Percentiles rank a stretch among this genome's conserved stretches.
Conservation (phyloP, 37 sponge, comb jelly and placozoan genomes). For the Cladorhizidae sp. region DNA sequence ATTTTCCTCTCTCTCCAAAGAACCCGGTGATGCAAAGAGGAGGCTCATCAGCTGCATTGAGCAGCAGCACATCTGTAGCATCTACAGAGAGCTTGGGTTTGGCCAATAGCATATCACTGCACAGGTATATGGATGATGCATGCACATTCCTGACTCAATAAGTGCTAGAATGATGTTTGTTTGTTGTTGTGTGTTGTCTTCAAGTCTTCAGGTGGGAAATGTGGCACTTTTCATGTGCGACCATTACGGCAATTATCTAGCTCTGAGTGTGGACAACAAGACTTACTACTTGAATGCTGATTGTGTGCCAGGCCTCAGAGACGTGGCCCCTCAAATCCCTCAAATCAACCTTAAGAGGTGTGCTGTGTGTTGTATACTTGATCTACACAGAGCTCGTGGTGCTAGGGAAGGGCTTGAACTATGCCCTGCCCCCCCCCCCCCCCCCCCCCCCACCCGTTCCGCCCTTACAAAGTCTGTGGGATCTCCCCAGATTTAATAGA, state of each 20-base stretch:
- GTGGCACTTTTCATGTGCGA: conserved; percentile 53
- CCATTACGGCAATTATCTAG: conserved; percentile 46
- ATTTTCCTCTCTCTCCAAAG: conserved; percentile 1
- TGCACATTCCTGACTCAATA: background rate
- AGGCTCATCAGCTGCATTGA: background rate
- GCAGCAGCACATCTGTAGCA: background rate
- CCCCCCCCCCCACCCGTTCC: no score
- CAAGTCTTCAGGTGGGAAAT: conserved; percentile 55
- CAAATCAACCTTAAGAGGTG: conserved; percentile 17
- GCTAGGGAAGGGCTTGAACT: no score
- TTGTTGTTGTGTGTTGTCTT: background rate
- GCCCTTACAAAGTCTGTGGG: no score
- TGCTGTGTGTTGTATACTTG: background rate
- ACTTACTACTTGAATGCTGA: conserved; percentile 57
- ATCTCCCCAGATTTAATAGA: no score
- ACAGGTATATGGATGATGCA: background rate
- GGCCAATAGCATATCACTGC: background rate
- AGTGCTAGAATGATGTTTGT: background rate
- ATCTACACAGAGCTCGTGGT: no score
- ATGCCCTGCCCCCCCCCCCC: no score
- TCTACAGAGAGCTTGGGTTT: background rate
- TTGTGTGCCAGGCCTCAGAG: conserved; percentile 3
- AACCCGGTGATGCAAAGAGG: background rate
- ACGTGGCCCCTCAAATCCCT: conserved; percentile 10
- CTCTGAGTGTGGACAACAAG: conserved; percentile 46